Evolutionary conservation across 92 coral and sea anemone species (phyloP).

Genomic region (Porites divaricata): DNA sequence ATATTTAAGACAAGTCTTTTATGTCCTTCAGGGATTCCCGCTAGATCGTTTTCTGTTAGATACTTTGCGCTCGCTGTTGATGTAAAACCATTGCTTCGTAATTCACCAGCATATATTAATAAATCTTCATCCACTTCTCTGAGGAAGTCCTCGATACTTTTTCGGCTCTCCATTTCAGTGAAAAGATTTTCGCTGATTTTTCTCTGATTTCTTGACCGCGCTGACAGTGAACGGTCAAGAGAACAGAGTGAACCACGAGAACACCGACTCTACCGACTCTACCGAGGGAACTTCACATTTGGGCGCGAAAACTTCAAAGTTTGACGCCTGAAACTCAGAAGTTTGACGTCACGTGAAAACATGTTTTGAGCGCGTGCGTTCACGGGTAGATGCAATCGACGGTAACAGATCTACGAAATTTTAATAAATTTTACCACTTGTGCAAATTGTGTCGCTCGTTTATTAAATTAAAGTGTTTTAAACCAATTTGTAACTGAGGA

Average conservation of each 20-base stretch:
- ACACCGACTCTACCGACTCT: neutral
- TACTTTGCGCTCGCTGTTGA: slow-evolving; percentile 34
- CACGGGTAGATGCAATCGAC: neutral
- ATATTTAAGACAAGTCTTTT: slow-evolving; percentile 27
- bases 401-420: too few relatives aligned
- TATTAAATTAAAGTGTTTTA: too few relatives aligned
- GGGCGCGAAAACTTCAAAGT: too few relatives aligned
- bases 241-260: neutral
- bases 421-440: too few relatives aligned
- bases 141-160: slow-evolving; percentile 47
- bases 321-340: too few relatives aligned
- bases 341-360: too few relatives aligned
- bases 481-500: too few relatives aligned
- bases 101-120: slow-evolving; percentile 31
- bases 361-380: too few relatives aligned
- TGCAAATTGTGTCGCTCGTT: too few relatives aligned
- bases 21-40: slow-evolving; percentile 57
- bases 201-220: too few relatives aligned
- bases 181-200: slow-evolving; percentile 4
- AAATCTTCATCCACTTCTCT: neutral
- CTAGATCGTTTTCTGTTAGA: slow-evolving; percentile 33
- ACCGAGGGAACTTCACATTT: neutral
- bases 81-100: slow-evolving; percentile 42
- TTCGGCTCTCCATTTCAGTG: slow-evolving; percentile 18
- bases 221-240: too few relatives aligned